Evolutionary conservation across 2,113 vertebrate genomes (phyloP), one percentile per base, ranked within the genome.

Genomic region (Columbina picui): DNA sequence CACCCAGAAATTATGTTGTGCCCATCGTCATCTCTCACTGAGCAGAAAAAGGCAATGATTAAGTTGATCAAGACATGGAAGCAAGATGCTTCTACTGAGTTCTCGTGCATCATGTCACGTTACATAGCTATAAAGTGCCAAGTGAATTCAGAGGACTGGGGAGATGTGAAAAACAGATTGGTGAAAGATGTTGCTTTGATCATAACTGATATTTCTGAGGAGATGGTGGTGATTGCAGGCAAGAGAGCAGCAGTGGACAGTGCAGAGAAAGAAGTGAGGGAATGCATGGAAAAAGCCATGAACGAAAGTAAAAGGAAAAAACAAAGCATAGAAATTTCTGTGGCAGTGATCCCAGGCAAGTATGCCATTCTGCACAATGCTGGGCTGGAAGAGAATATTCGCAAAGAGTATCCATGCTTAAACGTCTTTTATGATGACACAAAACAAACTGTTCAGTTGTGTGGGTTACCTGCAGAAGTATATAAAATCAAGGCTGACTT

Each of bases 381-480:
- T 60, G 97, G 97, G 7, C 52, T 98, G 14, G 32, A 97, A 92
- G 65, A 97, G 6, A 84, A 67, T 11, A 52, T 98, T 50, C 38
- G 5, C 7, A 26, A 10, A 3, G 75, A 96, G 3, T 98, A 94
- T 92, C 98, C 98, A 1, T 95, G 98, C 3, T 73, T 99, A 27
- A 96, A 97, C 25, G 53, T 99, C 27, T 45, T 27, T 8, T 98
- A 98, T 9, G 87, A 97, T 30, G 18, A 47, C 43, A n/a, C 50
- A 5, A 74, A 73, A 84, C 64, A 91, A 5, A 43, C 79, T 12
- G 19, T 99, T 65, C 90, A 41, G 13, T 19, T 99, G 6, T 97
- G 90, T 77, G 99, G 99, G 10, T 85, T 98, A 30, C 68, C 14
- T 9, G 30, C 96, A 0, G 98, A 99, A 39, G 98, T 99, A 32